Evolutionary conservation across 2,113 vertebrate species (phyloP).

Genomic region (Prionailurus bengalensis): DNA sequence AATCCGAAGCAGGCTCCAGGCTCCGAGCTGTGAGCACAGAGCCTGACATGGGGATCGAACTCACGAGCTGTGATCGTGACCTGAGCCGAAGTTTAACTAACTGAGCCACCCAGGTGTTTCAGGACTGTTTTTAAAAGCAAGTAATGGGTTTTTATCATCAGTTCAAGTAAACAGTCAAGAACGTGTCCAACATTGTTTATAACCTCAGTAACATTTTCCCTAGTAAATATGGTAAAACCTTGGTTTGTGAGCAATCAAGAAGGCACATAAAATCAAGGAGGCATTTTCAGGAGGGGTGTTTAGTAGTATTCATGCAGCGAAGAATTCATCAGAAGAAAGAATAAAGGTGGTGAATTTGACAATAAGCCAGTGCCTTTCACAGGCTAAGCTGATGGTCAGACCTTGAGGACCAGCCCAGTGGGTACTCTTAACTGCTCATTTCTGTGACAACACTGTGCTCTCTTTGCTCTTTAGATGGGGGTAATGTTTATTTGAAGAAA

Average conservation of each 20-base stretch:
- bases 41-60: too few relatives aligned
- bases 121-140: neutral
- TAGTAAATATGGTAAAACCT: neutral
- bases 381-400: neutral
- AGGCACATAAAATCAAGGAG: neutral
- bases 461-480: neutral
- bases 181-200: neutral
- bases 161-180: neutral
- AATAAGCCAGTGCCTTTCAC: neutral
- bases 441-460: neutral
- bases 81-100: too few relatives aligned
- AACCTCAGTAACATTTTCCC: neutral
- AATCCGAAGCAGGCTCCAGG: too few relatives aligned
- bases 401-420: neutral
- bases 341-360: neutral
- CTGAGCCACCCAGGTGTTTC: too few relatives aligned
- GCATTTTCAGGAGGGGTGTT: neutral
- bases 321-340: neutral
- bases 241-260: too few relatives aligned
- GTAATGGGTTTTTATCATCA: neutral
- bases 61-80: too few relatives aligned
- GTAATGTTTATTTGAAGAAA: neutral
- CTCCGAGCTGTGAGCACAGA: too few relatives aligned
- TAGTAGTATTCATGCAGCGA: neutral
- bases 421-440: neutral